These are phyloP conservation scores for Pithys albifrons DNA, from an alignment of 2,113 vertebrate species.

Conservation along the genomic window DNA sequence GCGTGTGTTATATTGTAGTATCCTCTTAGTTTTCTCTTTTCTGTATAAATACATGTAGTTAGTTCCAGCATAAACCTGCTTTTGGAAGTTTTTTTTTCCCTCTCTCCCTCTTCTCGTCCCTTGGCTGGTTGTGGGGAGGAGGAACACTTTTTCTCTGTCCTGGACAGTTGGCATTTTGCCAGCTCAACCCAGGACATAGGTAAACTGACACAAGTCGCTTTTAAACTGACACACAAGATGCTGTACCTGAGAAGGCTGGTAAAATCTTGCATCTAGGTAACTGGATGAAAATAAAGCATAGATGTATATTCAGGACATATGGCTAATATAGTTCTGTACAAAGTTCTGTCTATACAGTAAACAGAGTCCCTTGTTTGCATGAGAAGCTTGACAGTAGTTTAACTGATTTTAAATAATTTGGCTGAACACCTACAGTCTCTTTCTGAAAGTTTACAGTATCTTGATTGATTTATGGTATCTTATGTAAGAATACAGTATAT, in stretches of 20 bases:
- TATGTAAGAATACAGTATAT: not conserved
- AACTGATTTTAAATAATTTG: not conserved
- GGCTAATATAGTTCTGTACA: not conserved
- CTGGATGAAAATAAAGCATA: not conserved
- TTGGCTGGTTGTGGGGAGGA: too few relatives aligned
- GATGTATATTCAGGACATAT: not conserved
- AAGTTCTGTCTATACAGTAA: not conserved
- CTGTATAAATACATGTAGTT: too few relatives aligned
- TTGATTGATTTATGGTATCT: not conserved
- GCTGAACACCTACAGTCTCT: not conserved
- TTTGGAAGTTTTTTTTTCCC: too few relatives aligned
- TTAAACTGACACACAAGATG: not conserved
- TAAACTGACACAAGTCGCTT: not conserved
- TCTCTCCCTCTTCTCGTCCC: too few relatives aligned
- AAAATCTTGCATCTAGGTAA: not conserved
- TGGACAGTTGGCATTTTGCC: too few relatives aligned
- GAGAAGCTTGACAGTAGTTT: not conserved
- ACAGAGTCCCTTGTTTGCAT: not conserved
- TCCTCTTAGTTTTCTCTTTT: too few relatives aligned
- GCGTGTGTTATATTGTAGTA: too few relatives aligned
- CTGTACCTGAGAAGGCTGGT: not conserved
- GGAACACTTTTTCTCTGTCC: too few relatives aligned
- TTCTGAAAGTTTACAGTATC: not conserved
- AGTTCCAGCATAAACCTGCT: too few relatives aligned
- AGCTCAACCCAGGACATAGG: too few relatives aligned